These are phyloP conservation scores for Lynx canadensis DNA, from an alignment of 2,113 vertebrate species.

Conservation along the genomic window DNA sequence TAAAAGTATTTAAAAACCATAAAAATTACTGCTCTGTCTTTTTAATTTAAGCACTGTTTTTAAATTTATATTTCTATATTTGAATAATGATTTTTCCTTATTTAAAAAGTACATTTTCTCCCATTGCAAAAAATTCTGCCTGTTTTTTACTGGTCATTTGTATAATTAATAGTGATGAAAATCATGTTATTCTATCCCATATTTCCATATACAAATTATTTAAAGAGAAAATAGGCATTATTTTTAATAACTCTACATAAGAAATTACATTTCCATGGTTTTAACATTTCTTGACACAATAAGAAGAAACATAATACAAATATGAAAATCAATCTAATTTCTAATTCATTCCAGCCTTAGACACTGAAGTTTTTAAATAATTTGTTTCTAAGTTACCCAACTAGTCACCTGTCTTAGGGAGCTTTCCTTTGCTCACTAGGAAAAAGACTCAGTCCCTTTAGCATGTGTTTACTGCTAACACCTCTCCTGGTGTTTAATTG, in stretches of 20 bases:
- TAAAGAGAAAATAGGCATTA: conserved; percentile 15
- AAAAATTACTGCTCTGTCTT: background rate
- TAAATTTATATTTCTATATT: conserved; percentile 7
- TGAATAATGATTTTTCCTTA: conserved; percentile 13
- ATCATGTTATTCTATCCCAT: background rate
- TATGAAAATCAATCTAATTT: background rate
- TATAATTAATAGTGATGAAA: background rate
- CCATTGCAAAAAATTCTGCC: background rate
- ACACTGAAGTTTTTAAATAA: conserved; percentile 12
- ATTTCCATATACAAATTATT: background rate
- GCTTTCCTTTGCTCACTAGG: conserved; percentile 59
- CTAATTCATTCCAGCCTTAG: background rate
- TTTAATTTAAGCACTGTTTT: conserved; percentile 33
- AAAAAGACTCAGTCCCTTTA: conserved; percentile 31
- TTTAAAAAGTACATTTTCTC: conserved; percentile 30
- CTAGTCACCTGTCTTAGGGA: conserved; percentile 55
- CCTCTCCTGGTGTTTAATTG: conserved; percentile 71
- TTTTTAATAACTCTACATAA: conserved; percentile 23
- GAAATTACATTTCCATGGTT: background rate
- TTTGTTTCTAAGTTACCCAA: conserved; percentile 25
- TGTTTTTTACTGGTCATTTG: background rate
- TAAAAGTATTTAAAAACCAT: conserved; percentile 6
- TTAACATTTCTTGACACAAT: background rate
- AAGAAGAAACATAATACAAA: background rate
- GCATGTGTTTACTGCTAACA: background rate